A percentile compares a stretch with the other conserved stretches of the same genome.
These are phyloP conservation scores for Parnassius apollo DNA, from an alignment of 2,888 invertebrate species.

Conservation along the genomic window DNA sequence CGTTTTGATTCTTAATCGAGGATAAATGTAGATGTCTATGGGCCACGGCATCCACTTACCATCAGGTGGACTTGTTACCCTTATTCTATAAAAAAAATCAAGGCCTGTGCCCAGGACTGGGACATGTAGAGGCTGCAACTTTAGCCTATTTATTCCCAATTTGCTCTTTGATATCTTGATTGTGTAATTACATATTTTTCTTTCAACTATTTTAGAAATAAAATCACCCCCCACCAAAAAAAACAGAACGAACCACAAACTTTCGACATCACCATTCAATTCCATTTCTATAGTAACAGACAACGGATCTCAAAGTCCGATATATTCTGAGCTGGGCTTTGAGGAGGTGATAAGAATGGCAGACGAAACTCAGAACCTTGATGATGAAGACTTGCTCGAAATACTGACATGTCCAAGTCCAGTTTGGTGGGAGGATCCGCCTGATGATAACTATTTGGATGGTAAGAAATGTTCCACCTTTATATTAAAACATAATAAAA, in stretches of 20 bases:
- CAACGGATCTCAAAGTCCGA: conserved; percentile 4
- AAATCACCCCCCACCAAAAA: conserved; percentile 24
- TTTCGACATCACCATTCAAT: background rate
- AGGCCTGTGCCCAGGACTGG: too few relatives aligned
- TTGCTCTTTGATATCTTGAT: too few relatives aligned
- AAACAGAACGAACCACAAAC: conserved; percentile 2
- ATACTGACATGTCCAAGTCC: conserved; percentile 72
- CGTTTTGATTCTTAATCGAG: too few relatives aligned
- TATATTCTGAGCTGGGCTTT: conserved; percentile 40
- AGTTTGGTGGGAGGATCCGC: conserved; percentile 72
- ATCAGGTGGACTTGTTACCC: too few relatives aligned
- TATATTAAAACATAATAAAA: too few relatives aligned
- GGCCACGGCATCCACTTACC: too few relatives aligned
- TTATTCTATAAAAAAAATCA: too few relatives aligned
- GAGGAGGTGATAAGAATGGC: conserved; percentile 49
- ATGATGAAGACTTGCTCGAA: conserved; percentile 66
- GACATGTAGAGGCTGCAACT: too few relatives aligned
- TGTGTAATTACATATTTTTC: too few relatives aligned
- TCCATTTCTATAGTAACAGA: background rate
- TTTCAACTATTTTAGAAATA: conserved; percentile 6
- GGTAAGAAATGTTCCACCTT: background rate
- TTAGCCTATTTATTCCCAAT: too few relatives aligned
- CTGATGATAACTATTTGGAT: conserved; percentile 38
- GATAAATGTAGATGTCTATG: too few relatives aligned
- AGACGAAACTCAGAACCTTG: conserved; percentile 49